Percentiles rank a stretch among this genome's conserved stretches.
These are phyloP conservation scores for Colius striatus DNA, from an alignment of 2,113 vertebrate genomes.

Conservation along the genomic window DNA sequence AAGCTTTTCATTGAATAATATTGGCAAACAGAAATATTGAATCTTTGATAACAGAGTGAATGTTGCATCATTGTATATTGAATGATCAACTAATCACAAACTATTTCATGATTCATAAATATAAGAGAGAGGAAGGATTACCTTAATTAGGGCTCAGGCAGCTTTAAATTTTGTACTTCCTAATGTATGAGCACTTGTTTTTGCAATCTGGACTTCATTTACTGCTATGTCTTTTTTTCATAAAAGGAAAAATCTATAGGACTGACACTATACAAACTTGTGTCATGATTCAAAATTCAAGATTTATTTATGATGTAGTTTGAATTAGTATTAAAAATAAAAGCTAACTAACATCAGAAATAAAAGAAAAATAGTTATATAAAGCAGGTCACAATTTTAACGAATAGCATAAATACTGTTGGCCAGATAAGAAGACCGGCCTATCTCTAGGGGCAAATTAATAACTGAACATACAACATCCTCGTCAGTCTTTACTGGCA, in stretches of 20 bases:
- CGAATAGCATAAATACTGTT: background rate
- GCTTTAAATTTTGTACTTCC: background rate
- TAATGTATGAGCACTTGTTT: background rate
- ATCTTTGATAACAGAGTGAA: background rate
- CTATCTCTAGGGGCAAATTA: background rate
- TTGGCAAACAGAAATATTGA: constrained; percentile 2
- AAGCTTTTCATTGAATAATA: background rate
- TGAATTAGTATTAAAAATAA: background rate
- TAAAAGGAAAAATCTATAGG: background rate
- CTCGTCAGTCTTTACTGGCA: background rate
- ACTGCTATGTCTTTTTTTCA: background rate
- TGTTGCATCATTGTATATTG: background rate
- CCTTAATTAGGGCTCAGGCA: background rate
- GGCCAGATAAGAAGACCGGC: background rate
- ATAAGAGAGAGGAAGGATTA: background rate
- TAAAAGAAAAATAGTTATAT: background rate
- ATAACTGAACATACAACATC: background rate
- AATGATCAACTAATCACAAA: background rate
- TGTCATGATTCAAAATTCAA: background rate
- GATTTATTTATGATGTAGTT: background rate
- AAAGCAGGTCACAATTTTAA: background rate
- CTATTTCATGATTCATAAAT: constrained; percentile 4
- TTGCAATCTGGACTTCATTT: background rate
- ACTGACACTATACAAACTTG: background rate
- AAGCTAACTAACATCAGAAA: background rate